These are phyloP conservation scores for Drosophila acutilabella DNA, from an alignment of 2,888 invertebrate genomes.

Conservation along the genomic window DNA sequence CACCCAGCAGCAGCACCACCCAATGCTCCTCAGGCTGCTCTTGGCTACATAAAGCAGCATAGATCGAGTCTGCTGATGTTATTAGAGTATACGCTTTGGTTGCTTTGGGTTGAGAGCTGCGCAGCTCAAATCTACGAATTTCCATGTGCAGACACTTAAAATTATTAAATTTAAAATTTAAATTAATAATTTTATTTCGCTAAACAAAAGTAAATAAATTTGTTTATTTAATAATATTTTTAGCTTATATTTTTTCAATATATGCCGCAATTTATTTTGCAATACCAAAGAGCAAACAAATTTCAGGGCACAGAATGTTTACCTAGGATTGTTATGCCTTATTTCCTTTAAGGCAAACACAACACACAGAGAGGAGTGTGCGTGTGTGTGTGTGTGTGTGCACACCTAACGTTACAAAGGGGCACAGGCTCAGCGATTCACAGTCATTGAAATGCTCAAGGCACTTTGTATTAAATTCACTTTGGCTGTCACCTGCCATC, in stretches of 20 bases:
- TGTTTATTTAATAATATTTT: background rate
- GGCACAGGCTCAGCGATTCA: conserved; percentile 21
- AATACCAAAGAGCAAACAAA: conserved; percentile 6
- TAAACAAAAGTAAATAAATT: background rate
- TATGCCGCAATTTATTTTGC: background rate
- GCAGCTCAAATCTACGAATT: background rate
- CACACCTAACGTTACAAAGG: conserved; percentile 14
- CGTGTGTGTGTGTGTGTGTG: background rate
- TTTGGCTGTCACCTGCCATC: conserved; percentile 66
- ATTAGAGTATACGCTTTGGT: conserved; percentile 37
- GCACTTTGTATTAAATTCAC: conserved; percentile 72
- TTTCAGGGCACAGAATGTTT: background rate
- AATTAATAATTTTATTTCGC: background rate
- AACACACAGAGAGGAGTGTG: conserved; percentile 6
- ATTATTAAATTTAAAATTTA: background rate
- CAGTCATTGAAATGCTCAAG: conserved; percentile 64
- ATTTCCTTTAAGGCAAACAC: conserved; percentile 27
- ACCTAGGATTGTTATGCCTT: conserved; percentile 14
- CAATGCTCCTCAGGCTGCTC: conserved; percentile 22
- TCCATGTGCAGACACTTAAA: background rate
- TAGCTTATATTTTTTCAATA: background rate
- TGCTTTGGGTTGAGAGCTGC: background rate
- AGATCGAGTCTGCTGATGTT: conserved; percentile 52
- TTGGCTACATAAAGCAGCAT: conserved; percentile 45
- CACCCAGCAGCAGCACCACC: conserved; percentile 3